Conservation (phyloP, 2,113 vertebrate genomes). For the Probosciger aterrimus region DNA sequence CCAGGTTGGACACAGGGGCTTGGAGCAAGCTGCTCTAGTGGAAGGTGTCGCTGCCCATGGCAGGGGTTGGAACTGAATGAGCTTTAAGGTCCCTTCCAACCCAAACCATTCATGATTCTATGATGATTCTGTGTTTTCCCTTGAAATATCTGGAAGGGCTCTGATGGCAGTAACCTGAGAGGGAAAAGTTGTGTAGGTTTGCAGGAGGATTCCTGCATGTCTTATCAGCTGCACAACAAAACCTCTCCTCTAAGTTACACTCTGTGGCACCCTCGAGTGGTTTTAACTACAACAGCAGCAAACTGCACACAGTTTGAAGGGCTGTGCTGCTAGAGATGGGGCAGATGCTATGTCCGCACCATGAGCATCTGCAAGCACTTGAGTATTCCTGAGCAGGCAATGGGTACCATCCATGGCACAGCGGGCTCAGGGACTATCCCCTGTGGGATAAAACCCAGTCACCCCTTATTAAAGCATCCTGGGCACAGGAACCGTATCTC, state of each 20-base stretch:
- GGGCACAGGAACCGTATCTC: neutral
- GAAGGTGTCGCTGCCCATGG: neutral
- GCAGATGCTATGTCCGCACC: accelerated
- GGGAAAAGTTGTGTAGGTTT: neutral
- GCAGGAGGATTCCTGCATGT: neutral
- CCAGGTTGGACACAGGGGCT: too few relatives aligned
- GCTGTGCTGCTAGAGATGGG: neutral
- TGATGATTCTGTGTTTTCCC: neutral
- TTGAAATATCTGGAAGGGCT: neutral
- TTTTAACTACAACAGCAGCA: accelerated
- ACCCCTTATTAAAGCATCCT: accelerated
- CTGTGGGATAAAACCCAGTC: accelerated
- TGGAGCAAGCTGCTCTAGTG: neutral
- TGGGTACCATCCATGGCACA: accelerated
- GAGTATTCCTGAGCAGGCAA: neutral
- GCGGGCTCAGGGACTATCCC: neutral
- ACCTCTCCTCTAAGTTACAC: neutral
- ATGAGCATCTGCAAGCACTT: accelerated
- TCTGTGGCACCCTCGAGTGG: neutral
- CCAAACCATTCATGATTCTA: neutral
- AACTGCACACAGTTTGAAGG: neutral
- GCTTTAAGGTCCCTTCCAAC: neutral
- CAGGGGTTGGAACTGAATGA: neutral
- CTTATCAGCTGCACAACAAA: neutral
- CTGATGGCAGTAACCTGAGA: neutral